phyloP scores from a whole-genome alignment of 1,140 invertebrate species.

The Sogatella furcifera region DNA sequence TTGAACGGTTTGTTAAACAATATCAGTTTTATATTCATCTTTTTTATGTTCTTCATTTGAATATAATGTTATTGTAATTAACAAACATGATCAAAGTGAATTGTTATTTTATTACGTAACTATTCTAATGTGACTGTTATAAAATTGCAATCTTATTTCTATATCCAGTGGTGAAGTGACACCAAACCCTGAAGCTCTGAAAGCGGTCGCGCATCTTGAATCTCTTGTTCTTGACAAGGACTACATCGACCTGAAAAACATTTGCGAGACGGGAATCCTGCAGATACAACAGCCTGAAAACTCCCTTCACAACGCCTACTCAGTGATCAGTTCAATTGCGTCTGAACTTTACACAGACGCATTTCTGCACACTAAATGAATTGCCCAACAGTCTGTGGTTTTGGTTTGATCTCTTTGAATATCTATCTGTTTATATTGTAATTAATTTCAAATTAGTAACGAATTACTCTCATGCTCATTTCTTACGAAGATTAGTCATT shows the following conservation, averaged over 20 bases:
- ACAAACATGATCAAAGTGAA: no score
- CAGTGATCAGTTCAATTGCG: conserved; percentile 19
- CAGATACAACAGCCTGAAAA: conserved; percentile 37
- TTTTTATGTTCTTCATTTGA: no score
- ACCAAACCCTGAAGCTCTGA: conserved; percentile 35
- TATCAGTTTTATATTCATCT: no score
- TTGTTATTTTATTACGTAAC: no score
- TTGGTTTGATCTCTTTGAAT: no score
- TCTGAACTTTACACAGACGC: conserved; percentile 22
- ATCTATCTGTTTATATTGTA: no score
- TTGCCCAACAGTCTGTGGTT: not conserved
- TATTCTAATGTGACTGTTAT: no score
- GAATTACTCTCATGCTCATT: no score
- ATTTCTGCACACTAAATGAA: conserved; percentile 5
- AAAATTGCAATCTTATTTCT: not conserved
- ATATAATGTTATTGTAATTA: no score
- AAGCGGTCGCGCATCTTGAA: conserved; percentile 35
- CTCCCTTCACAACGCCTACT: conserved; percentile 36
- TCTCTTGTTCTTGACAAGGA: conserved; percentile 34
- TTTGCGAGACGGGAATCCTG: conserved; percentile 35
- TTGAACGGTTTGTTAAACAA: no score
- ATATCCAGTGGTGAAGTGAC: not conserved
- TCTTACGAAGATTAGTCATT: no score
- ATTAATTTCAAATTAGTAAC: no score
- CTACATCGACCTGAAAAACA: conserved; percentile 33